Evolutionary conservation across 2,888 invertebrate genomes (phyloP).

Genomic region (Dryobota labecula): DNA sequence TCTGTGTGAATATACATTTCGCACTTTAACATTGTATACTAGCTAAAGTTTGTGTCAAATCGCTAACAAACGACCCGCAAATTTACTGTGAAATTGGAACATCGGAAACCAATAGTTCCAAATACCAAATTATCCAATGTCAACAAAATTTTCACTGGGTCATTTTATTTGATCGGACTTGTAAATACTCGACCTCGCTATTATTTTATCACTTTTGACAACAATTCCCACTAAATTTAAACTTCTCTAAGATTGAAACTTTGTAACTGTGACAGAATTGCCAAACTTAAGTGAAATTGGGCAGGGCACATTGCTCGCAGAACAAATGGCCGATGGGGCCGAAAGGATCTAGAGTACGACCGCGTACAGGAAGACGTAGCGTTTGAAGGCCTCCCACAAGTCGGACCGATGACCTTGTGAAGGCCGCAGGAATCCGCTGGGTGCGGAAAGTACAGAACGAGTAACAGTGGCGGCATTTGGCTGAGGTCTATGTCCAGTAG

Average conservation of each 20-base stretch:
- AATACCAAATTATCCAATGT: slow-evolving; percentile 5
- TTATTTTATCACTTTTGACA: neutral
- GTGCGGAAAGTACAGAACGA: too few relatives aligned
- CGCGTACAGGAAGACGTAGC: too few relatives aligned
- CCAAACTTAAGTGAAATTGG: too few relatives aligned
- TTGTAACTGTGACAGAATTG: too few relatives aligned
- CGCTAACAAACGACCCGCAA: neutral
- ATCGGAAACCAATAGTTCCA: slow-evolving; percentile 8
- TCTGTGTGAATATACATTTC: neutral
- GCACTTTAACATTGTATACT: neutral
- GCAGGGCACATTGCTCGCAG: too few relatives aligned
- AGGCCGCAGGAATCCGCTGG: too few relatives aligned
- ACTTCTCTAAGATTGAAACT: neutral
- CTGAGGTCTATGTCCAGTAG: too few relatives aligned
- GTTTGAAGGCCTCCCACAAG: too few relatives aligned
- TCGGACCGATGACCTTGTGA: too few relatives aligned
- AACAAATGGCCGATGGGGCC: too few relatives aligned
- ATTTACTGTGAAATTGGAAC: slow-evolving; percentile 22
- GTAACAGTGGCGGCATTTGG: too few relatives aligned
- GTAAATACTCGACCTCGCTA: neutral
- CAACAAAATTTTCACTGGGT: neutral
- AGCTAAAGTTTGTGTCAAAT: neutral
- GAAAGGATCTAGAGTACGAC: too few relatives aligned
- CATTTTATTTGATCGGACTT: neutral
- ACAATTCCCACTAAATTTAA: neutral